Conservation (phyloP, 2,113 vertebrate genomes). For the Tragelaphus imberbis region DNA sequence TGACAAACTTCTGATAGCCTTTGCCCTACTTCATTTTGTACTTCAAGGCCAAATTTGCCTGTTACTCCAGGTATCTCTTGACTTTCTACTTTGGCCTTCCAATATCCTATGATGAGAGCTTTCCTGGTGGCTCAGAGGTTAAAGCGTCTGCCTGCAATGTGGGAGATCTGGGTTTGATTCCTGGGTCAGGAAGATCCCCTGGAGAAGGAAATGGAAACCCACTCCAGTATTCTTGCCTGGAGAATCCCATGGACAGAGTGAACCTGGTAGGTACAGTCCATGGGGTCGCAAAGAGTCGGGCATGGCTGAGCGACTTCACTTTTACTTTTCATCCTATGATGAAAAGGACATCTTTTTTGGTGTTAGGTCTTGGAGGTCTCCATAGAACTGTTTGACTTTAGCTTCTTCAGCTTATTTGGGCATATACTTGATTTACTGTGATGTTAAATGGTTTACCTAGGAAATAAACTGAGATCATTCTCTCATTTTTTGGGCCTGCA, state of each 20-base stretch:
- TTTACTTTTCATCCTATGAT: background rate
- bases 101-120: background rate
- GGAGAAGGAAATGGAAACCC: too few relatives aligned
- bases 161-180: too few relatives aligned
- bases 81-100: background rate
- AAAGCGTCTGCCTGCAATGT: too few relatives aligned
- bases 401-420: background rate
- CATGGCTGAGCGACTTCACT: too few relatives aligned
- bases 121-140: too few relatives aligned
- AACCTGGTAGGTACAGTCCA: too few relatives aligned
- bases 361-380: background rate
- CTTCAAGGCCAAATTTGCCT: background rate
- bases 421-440: background rate
- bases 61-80: background rate
- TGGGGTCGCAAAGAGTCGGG: fast-evolving
- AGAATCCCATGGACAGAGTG: too few relatives aligned
- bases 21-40: background rate
- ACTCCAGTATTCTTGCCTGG: too few relatives aligned
- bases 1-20: background rate
- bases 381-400: background rate
- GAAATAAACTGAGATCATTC: background rate
- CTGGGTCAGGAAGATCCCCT: too few relatives aligned
- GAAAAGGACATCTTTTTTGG: background rate
- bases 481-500: background rate
- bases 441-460: background rate